Conservation (phyloP, 1,140 invertebrate species). For the Drosophila auraria region DNA sequence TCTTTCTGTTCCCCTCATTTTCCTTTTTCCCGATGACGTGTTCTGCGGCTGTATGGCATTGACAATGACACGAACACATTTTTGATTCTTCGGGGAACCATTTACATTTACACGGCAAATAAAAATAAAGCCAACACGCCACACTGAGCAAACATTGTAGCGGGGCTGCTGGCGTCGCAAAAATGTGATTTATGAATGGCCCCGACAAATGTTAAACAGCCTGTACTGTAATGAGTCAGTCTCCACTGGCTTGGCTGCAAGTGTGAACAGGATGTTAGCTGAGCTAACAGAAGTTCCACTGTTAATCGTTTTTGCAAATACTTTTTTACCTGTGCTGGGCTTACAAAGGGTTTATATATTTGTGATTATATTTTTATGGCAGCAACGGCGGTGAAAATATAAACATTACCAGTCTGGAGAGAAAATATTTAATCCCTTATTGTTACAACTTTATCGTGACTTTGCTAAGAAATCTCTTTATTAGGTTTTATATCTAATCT, state of each 20-base stretch:
- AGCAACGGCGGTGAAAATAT: neutral
- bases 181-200: slow-evolving; percentile 57
- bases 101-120: slow-evolving; percentile 48
- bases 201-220: neutral
- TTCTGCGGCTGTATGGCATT: slow-evolving; percentile 48
- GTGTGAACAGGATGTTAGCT: slow-evolving; percentile 24
- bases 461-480: neutral
- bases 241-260: neutral
- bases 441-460: neutral
- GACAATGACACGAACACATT: slow-evolving; percentile 59
- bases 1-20: slow-evolving; percentile 7
- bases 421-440: neutral
- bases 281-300: neutral
- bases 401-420: neutral
- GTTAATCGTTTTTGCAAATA: slow-evolving; percentile 8
- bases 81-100: slow-evolving; percentile 46
- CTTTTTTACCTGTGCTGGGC: neutral
- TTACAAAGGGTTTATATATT: slow-evolving; percentile 1
- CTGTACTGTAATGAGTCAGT: slow-evolving; percentile 28
- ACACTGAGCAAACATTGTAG: slow-evolving; percentile 37
- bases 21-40: slow-evolving; percentile 32
- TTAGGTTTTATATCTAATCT: neutral
- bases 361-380: slow-evolving; percentile 2
- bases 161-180: neutral
- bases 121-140: slow-evolving; percentile 51